Evolutionary conservation across 2,797 vertebrate genomes (phyloP).

Genomic region (Gallinago nigripennis): DNA sequence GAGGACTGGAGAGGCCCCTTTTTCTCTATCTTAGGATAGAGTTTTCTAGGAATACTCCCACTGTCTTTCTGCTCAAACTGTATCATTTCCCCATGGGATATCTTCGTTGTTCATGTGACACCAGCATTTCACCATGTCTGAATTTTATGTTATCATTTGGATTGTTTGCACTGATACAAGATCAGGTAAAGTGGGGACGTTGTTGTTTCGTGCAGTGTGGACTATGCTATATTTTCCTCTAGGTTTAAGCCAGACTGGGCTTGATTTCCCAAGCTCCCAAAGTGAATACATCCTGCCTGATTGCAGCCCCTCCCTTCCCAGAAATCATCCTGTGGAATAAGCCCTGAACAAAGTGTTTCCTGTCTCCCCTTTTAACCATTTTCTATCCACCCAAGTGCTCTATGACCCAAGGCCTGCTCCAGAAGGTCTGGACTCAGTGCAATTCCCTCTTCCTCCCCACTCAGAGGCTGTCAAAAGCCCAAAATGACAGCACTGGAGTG

Average conservation of each 20-base stretch:
- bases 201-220: accelerated
- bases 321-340: conserved; percentile 5
- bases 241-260: background rate
- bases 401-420: background rate
- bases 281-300: background rate
- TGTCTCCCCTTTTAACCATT: background rate
- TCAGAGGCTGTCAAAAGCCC: conserved; percentile 36
- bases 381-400: background rate
- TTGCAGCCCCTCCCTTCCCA: conserved; percentile 2
- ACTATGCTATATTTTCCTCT: background rate
- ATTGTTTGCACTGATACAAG: background rate
- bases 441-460: background rate
- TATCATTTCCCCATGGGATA: background rate
- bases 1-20: background rate
- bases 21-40: background rate
- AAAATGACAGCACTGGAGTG: conserved; percentile 40
- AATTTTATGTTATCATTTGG: background rate
- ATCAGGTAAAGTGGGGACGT: background rate
- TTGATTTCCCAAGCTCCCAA: background rate
- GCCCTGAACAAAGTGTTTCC: background rate
- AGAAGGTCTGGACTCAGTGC: background rate
- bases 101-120: background rate
- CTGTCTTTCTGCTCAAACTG: background rate
- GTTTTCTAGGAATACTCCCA: background rate
- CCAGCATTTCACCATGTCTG: background rate